Conservation (phyloP, 2,113 vertebrate species). For the Numida meleagris region DNA sequence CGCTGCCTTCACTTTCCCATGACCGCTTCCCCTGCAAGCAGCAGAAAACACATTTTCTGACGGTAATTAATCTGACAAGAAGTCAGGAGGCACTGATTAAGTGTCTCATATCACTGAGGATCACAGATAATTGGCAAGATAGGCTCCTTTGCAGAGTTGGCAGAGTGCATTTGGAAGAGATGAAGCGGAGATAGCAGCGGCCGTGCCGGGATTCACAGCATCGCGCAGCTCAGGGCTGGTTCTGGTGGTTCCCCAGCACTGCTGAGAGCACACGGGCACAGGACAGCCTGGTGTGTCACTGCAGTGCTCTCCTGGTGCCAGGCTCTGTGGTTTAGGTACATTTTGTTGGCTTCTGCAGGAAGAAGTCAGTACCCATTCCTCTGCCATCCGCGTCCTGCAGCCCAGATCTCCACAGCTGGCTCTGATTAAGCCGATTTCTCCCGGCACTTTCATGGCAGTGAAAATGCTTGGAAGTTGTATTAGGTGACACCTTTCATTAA, state of each 20-base stretch:
- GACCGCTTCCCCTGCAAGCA: conserved; percentile 19
- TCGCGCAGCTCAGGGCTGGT: neutral
- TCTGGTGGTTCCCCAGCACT: neutral
- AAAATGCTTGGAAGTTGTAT: neutral
- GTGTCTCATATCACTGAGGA: neutral
- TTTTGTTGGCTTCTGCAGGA: neutral
- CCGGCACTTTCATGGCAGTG: neutral
- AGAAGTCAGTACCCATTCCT: neutral
- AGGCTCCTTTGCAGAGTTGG: neutral
- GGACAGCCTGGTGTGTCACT: accelerated
- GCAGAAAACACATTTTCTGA: conserved; percentile 12
- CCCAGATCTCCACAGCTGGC: neutral
- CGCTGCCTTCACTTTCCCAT: conserved; percentile 33
- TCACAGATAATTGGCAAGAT: conserved; percentile 15
- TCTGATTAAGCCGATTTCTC: neutral
- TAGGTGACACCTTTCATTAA: neutral
- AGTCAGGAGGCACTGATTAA: conserved; percentile 56
- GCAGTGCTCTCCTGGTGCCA: neutral
- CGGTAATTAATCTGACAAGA: conserved; percentile 46
- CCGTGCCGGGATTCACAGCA: neutral
- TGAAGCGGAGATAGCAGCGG: neutral
- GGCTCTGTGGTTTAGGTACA: neutral
- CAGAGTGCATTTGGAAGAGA: neutral
- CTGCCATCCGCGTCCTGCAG: neutral
- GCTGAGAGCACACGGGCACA: neutral